A percentile compares a stretch with the other conserved stretches of the same genome.
phyloP scores from a whole-genome alignment of 1,140 invertebrate genomes.

The Parasteatoda tepidariorum region DNA sequence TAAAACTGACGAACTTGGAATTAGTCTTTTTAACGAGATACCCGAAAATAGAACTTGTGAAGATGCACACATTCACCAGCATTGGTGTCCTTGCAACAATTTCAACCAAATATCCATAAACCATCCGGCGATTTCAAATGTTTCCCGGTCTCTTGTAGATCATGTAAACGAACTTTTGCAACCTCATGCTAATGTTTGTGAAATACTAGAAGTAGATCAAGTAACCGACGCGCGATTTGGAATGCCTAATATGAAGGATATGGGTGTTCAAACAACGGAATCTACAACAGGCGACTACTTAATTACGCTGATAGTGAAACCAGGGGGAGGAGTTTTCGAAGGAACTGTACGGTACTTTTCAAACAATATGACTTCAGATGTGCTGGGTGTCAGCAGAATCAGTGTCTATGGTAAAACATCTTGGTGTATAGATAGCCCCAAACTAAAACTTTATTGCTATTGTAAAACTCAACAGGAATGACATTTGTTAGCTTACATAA shows the following conservation, averaged over 20 bases:
- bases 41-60: slow-evolving; percentile 70
- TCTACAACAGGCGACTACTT: not conserved
- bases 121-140: not conserved
- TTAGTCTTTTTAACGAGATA: slow-evolving; percentile 81
- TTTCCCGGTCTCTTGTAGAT: not conserved
- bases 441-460: slow-evolving; percentile 1
- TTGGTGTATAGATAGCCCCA: not conserved
- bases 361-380: not conserved
- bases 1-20: slow-evolving; percentile 70
- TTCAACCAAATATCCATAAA: not conserved
- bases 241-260: not conserved
- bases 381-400: not conserved
- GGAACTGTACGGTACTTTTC: not conserved
- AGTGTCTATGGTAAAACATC: slow-evolving; percentile 2
- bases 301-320: not conserved
- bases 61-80: slow-evolving; percentile 66
- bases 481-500: not conserved
- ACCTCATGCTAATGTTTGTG: not conserved
- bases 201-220: not conserved
- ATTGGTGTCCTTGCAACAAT: slow-evolving; percentile 70
- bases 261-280: too few species aligned
- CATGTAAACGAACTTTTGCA: not conserved
- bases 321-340: slow-evolving; percentile 11
- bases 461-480: not conserved
- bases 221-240: not conserved